Evolutionary conservation across 2,888 invertebrate species (phyloP), one percentile per base, ranked within the genome.

Genomic region (Lasius platythorax): DNA sequence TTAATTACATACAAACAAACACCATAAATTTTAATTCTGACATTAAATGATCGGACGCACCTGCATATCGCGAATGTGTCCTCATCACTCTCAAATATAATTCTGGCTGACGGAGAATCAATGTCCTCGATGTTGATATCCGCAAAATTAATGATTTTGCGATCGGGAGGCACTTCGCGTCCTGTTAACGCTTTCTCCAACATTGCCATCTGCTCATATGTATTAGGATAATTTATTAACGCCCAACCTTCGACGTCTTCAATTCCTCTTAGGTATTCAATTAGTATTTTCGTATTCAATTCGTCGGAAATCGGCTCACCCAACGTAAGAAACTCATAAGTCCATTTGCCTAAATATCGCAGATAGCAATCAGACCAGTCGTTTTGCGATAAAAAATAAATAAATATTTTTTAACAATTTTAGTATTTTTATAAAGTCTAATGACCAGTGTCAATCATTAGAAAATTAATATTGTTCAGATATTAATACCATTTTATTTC

Each of bases 211-310:
- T 97, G 96, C 43, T 95, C 94, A 82, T 96, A 96, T 8, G 95
- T 95, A 84, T 95, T 95, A 0, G 97, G 97, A 91, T 96, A 97
- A 92, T 97, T 96, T 63, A 97, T 94, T 68, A 97, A 94, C n/a
- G 96, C 96, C 95, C 97, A 97, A 6, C 97, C 96, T 28, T 95
- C 92, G 58, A 96, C 95, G 64, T 95, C 93, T 1, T 92, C 82
- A 84, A 96, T 94, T 50, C 94, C 95, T 92, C 96, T 96, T 28
- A 97, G 92, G 91, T 96, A 97, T 91, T 97, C 96, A 0, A 96
- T 95, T 86, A 97, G 94, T 94, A 96, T 96, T 37, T 96, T 95
- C 6, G 96, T 95, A 61, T 96, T 85, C 46, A 97, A 94, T 90
- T 96, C 95, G 92, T 96, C 96, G 37, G 96, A 95, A 82, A 96